Evolutionary conservation across 2,888 invertebrate species (phyloP), one percentile per base, ranked within the genome.

Genomic region (Ischnura elegans): DNA sequence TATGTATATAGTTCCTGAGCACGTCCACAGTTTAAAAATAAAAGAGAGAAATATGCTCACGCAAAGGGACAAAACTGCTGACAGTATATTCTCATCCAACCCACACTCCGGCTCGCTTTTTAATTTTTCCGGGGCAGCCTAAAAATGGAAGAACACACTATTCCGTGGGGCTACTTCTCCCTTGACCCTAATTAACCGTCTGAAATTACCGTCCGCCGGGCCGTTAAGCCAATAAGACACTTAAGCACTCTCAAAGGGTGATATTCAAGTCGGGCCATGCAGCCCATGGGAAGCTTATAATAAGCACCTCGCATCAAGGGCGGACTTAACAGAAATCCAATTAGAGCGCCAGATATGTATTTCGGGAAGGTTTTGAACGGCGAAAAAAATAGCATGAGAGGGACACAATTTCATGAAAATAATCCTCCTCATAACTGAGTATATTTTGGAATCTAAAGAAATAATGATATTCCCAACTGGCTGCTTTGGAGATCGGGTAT

Each of bases 211-310:
- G 76, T 76, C 76, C 76, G 36, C 76, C 36, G 13, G 76, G 76
- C 76, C 76, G 76, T 76, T 76, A 76, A 76, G 76, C 76, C 76
- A 76, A 76, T 76, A 76, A 76, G 76, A 76, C 76, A 76, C 76
- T 76, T 76, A 36, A 76, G 76, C 76, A 76, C 76, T 76, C 76
- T 76, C 76, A 76, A 76, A 76, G 29, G 76, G 76, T 36, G 76
- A 76, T 76, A 76, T 76, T 76, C 76, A 29, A 76, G 76, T 76
- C 76, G 10, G 36, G 76, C 36, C 76, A 76, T 76, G 76, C 76
- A 36, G 76, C 76, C 76, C 36, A n/a, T 29, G 76, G 76, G 76
- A 76, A 76, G 76, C 76, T 76, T 76, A 76, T 76, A 76, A 36
- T 76, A 76, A 76, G 76, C 76, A 76, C 76, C 76, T 36, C 76